Conservation (phyloP, 1,140 invertebrate species). For the Leguminivora glycinivorella region DNA sequence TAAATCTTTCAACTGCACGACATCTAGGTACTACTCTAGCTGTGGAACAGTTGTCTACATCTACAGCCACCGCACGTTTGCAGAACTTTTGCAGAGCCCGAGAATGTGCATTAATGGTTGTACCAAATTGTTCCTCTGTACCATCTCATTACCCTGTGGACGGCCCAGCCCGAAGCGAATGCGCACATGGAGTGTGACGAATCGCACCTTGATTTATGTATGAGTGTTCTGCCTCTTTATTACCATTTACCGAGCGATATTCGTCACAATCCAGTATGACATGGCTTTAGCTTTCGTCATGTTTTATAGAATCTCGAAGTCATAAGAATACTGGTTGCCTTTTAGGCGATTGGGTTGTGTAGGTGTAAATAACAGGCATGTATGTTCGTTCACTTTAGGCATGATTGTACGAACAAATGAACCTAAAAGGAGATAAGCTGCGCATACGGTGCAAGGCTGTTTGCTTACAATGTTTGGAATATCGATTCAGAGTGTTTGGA, state of each 20-base stretch:
- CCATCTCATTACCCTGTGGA: neutral
- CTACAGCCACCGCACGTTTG: too few relatives aligned
- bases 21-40: too few relatives aligned
- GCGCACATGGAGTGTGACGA: conserved; percentile 39
- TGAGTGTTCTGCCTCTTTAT: neutral
- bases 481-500: neutral
- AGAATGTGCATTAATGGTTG: neutral
- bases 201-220: conserved; percentile 39
- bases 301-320: neutral
- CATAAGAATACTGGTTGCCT: neutral
- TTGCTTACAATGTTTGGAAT: neutral
- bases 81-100: neutral
- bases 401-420: conserved; percentile 10
- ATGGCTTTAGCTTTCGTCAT: neutral
- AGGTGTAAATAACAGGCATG: neutral
- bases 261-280: neutral
- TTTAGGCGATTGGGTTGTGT: neutral
- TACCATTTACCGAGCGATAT: neutral
- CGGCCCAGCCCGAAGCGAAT: conserved; percentile 40
- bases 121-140: neutral
- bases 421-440: conserved; percentile 14
- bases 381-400: conserved; percentile 18
- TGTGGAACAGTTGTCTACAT: too few relatives aligned
- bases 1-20: too few relatives aligned
- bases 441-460: conserved; percentile 10